Evolutionary conservation across 2,797 vertebrate species (phyloP), one percentile per base, ranked within the genome.

Genomic region (Myotis planiceps): DNA sequence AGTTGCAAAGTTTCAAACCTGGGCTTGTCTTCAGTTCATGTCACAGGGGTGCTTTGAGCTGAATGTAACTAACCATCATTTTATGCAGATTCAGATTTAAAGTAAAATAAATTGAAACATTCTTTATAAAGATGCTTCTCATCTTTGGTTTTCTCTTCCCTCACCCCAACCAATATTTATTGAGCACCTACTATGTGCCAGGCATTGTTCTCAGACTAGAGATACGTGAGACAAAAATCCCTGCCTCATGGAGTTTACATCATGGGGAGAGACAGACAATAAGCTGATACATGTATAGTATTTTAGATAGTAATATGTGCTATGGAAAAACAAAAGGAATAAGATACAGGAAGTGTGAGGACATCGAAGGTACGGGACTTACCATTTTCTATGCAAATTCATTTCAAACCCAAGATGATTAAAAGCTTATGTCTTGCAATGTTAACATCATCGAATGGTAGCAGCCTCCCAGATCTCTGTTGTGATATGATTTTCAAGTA

Each of bases 11-110:
- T 15, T 78, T 18, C 47, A 58, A 45, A 27, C 34, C 45, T 19
- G 32, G 55, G 49, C 29, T 89, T 19, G 19, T 91, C 80, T 72
- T 65, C 16, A 72, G 69, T 47, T 71, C 60, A 55, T 9, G 27
- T 74, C 51, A 74, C 12, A 18, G 34, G 58, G 75, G 42, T 32
- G 5, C 69, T 91, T 25, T 72, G 82, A 79, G 51, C 83, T 81
- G 39, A 88, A 32, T 89, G 60, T 34, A 85, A 25, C 55, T 76
- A 82, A 58, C 53, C 23, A 13, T 84, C 51, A 37, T 79, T 92
- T 97, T 82, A 88, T 58, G 63, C 81, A 93, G 80, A 85, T 90
- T 90, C 69, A 65, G 49, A 63, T 96, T 94, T 89, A 78, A 97
- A 94, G 81, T 82, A 82, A 95, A 97, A 71, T 89, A 92, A 97